phyloP scores from a whole-genome alignment of 35 echinoderm and acorn worm species.

The Ophioderma brevispina region DNA sequence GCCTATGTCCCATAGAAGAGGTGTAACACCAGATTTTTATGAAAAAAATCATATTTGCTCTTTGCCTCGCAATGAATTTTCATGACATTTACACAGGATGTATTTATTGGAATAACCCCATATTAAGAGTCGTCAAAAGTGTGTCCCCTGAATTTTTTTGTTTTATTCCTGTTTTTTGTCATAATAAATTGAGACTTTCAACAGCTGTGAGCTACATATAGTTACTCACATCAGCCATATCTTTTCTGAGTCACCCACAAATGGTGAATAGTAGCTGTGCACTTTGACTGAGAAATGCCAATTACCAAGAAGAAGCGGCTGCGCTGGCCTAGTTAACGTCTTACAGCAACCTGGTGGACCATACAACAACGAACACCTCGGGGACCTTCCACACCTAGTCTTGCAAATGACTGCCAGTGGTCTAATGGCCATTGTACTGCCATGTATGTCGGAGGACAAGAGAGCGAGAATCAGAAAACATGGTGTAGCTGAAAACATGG shows the following conservation, averaged over 20 bases:
- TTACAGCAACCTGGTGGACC: constrained; percentile 70
- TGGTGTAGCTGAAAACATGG: background rate
- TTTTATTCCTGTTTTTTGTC: no score
- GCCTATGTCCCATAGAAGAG: no score
- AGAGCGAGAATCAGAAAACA: constrained; percentile 5
- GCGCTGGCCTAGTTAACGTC: constrained; percentile 53
- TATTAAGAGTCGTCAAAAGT: no score
- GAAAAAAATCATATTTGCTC: no score
- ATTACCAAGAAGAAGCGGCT: constrained; percentile 43
- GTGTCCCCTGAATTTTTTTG: no score
- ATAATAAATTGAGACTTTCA: no score
- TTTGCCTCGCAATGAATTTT: no score
- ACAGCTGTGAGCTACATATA: no score
- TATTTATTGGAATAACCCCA: no score
- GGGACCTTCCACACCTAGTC: constrained; percentile 30
- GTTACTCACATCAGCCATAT: constrained; percentile 50
- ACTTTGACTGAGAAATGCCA: constrained; percentile 49
- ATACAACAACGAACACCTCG: constrained; percentile 43
- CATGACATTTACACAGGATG: no score
- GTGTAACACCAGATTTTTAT: no score
- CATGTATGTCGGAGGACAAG: no score
- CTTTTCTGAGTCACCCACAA: constrained; percentile 65
- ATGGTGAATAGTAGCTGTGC: constrained; percentile 64
- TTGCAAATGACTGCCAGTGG: constrained; percentile 33
- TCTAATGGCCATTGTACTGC: constrained; percentile 55